Conservation (phyloP, 2,113 vertebrate species). For the Aix galericulata region DNA sequence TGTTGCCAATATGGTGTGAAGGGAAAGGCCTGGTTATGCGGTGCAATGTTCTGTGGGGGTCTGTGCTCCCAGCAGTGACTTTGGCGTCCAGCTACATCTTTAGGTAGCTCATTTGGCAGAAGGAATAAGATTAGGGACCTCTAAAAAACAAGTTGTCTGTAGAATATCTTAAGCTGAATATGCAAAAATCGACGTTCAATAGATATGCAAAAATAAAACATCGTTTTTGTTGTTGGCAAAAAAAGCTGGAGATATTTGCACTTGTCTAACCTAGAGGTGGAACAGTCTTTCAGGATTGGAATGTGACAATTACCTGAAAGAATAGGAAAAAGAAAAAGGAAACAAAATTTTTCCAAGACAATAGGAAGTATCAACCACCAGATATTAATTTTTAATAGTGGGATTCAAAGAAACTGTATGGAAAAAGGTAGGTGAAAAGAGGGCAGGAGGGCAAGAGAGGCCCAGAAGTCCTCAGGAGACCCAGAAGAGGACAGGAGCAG, state of each 20-base stretch:
- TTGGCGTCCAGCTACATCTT: neutral
- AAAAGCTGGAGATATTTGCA: neutral
- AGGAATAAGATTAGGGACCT: neutral
- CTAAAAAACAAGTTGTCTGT: neutral
- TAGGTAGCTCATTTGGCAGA: neutral
- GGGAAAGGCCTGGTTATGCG: neutral
- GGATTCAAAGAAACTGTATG: neutral
- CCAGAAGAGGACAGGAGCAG: neutral
- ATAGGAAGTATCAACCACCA: neutral
- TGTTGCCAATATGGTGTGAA: neutral
- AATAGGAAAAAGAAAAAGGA: neutral
- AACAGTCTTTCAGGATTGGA: neutral
- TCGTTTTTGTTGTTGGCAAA: neutral
- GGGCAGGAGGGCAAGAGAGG: neutral
- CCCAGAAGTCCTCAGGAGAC: neutral
- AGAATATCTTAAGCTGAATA: neutral
- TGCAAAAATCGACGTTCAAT: neutral
- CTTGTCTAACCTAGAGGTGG: neutral
- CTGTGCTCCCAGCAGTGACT: neutral
- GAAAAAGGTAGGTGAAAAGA: neutral
- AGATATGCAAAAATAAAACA: neutral
- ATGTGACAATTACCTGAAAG: neutral
- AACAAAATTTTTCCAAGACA: neutral
- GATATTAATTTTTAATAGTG: neutral
- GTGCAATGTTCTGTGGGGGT: neutral